phyloP scores from a whole-genome alignment of 37 sponge, comb jelly and placozoan genomes.

The Haliclona indistincta region DNA sequence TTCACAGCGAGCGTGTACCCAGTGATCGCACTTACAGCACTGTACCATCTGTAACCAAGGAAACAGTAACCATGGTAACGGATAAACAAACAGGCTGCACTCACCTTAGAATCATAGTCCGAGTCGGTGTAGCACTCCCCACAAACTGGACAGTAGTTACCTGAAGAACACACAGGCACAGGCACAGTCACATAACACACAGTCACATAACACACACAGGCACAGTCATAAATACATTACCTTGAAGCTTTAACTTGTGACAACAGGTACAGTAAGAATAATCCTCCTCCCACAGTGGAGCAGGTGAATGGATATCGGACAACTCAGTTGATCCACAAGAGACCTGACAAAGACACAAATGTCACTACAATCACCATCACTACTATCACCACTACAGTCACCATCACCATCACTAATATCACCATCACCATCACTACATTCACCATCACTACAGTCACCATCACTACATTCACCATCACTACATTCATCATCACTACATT shows the following conservation, averaged over 20 bases:
- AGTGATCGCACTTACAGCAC: conserved; percentile 81
- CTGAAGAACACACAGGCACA: conserved; percentile 28
- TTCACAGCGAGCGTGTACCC: conserved; percentile 89
- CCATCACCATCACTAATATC: no score
- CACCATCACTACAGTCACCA: no score
- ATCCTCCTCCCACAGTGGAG: conserved; percentile 36
- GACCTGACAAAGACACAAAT: no score
- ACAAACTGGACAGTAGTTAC: conserved; percentile 92
- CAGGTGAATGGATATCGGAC: not conserved
- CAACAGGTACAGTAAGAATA: conserved; percentile 43
- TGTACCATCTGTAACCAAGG: conserved; percentile 92
- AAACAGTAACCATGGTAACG: no score
- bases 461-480: no score
- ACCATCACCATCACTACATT: no score
- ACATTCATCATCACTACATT: no score
- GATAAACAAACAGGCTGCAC: not conserved
- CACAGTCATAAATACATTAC: conserved; percentile 11
- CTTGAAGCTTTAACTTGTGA: conserved; percentile 36
- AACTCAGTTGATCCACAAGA: no score
- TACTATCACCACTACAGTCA: no score
- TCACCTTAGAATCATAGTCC: conserved; percentile 84
- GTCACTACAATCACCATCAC: no score
- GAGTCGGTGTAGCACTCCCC: conserved; percentile 74
- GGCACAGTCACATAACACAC: not conserved
- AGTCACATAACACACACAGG: no score